Evolutionary conservation across 2,113 vertebrate genomes (phyloP), one percentile per base, ranked within the genome.

Genomic region (Embiotoca jacksoni): DNA sequence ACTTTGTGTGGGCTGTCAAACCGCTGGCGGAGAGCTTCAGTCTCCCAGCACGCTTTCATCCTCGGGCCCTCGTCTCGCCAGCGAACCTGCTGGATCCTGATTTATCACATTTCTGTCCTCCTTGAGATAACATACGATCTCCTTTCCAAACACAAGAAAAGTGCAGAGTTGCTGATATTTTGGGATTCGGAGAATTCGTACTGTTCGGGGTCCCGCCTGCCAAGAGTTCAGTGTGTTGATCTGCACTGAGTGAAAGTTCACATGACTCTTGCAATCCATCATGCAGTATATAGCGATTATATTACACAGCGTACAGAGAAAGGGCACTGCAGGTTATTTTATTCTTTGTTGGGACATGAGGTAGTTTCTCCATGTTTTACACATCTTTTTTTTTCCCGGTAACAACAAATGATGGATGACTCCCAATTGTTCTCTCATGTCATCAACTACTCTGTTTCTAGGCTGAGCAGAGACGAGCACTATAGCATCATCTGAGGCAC

Each of bases 1-100:
- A 74, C 71, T 75, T 59, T 64, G 69, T 80, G 83, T 84, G 71
- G 76, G 66, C 57, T 85, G 73, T 76, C 64, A 77, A 64, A 83
- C 50, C 13, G 23, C 68, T 59, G 53, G 23, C 39, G 0, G 15
- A 70, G 39, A 35, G 50, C 62, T 32, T 70, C 56, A 60, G 52
- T 49, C 31, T 83, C 63, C 62, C 56, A 58, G 67, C 14, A 78
- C 31, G 61, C 41, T 58, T 57, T 46, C 7, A 16, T 56, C 82
- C 72, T 67, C 33, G 31, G 73, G 66, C 35, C 15, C 0, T 50
- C 47, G 4, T 66, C 32, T 59, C 6, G 0, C 33, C 32, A 9
- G 64, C 49, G 36, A 72, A 58, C 55, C 58, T 72, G 57, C 44
- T 76, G 8, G 37, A 36, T 56, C 16, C 14, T 75, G 44, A 63